A percentile compares a stretch with the other conserved stretches of the same genome.
Conservation (phyloP, 2,113 vertebrate species). For the Apeltes quadracus region DNA sequence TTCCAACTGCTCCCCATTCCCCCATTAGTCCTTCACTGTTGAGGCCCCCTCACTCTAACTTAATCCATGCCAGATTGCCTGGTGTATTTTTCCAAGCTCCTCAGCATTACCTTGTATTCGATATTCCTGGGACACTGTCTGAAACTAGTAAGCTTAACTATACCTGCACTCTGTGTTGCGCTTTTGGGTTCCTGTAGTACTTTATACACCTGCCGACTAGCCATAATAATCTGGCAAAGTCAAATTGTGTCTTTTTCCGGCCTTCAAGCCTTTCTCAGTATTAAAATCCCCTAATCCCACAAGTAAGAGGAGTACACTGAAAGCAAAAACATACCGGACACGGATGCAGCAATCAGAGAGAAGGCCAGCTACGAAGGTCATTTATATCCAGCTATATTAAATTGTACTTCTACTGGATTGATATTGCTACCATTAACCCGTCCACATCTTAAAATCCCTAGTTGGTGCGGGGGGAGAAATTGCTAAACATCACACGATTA, state of each 20-base stretch:
- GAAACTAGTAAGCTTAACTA: too few relatives aligned
- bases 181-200: too few relatives aligned
- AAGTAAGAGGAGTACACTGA: neutral
- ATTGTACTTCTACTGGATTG: conserved; percentile 38
- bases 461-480: conserved; percentile 10
- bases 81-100: too few relatives aligned
- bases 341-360: neutral
- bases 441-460: conserved; percentile 42
- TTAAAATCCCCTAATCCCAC: neutral
- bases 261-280: neutral
- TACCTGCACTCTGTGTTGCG: too few relatives aligned
- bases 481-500: conserved; percentile 68
- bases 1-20: too few relatives aligned
- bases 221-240: neutral
- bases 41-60: too few relatives aligned
- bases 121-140: too few relatives aligned
- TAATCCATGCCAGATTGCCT: too few relatives aligned
- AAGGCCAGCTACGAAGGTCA: conserved; percentile 14
- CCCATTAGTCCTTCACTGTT: too few relatives aligned
- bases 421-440: conserved; percentile 34
- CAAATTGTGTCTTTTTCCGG: conserved; percentile 1
- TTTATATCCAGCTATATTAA: conserved; percentile 26
- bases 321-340: neutral
- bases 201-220: neutral
- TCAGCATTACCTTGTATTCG: too few relatives aligned